Conservation (phyloP, 2,888 invertebrate genomes). For the Eupithecia subumbrata region DNA sequence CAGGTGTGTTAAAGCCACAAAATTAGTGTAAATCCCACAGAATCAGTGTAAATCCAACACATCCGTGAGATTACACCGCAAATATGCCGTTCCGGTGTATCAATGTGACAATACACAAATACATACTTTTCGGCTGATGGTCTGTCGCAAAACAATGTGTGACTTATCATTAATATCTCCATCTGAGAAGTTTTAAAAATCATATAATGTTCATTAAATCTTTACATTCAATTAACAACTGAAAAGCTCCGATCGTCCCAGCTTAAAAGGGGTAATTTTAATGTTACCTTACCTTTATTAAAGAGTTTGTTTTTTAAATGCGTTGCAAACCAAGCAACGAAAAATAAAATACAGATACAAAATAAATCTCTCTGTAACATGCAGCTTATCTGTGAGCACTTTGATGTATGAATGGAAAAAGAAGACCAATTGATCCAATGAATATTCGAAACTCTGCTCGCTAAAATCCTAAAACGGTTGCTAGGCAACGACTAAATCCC, state of each 20-base stretch:
- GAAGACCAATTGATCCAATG: not conserved
- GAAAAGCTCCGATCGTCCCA: not conserved
- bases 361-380: not conserved
- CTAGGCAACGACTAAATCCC: not conserved
- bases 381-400: not conserved
- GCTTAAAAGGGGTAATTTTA: not conserved
- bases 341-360: not conserved
- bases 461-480: not conserved
- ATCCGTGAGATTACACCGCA: conserved; percentile 3
- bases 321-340: not conserved
- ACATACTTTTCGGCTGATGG: not conserved
- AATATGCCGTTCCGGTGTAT: not conserved
- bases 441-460: not conserved
- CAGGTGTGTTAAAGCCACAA: not conserved
- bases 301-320: no score
- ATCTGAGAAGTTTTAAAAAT: not conserved
- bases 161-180: not conserved
- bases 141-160: not conserved
- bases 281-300: no score
- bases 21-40: not conserved
- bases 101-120: conserved; percentile 3
- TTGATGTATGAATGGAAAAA: not conserved
- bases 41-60: not conserved
- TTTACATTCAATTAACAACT: not conserved
- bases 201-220: not conserved